Base-by-base conservation (phyloP, 1,140 invertebrate species). In the Drosophila eugracilis region DNA sequence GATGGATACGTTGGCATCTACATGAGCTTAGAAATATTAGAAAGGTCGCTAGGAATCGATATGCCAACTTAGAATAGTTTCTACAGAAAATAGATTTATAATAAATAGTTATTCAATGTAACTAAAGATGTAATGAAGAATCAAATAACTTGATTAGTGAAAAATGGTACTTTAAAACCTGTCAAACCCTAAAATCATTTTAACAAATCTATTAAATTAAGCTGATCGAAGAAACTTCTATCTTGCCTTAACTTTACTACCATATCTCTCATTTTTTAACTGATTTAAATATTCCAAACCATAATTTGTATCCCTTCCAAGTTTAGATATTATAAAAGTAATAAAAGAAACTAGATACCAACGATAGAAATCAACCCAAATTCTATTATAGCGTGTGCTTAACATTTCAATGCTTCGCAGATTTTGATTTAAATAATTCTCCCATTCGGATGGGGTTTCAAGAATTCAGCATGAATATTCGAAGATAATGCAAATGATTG, bases 361-460 rank as follows among this genome's bases (percentile, higher is more conserved):
- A 14, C 3, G 3, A 48, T 26, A 17, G 1, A 26, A 42, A 19
- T 30, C 7, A 36, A 7, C 7, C 34, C 2, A 24, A 44, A 34
- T 22, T 19, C 22, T 7, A 5, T 28, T 34, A 12, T 12, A 21
- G 37, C 49, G 9, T 39, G 26, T 74, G 37, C 22, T 24, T 24
- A 37, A 26, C 59, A 74, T 75, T 74, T 57, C 50, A 57, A 74
- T 65, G 28, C 41, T 37, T 10, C 5, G 17, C 28, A 15, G 28
- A 26, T 39, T 37, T 34, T 9, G 28, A 85, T 86, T 85, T 86
- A 77, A 86, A 86, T 88, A 86, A 86, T 86, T 86, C 57, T 19
- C 21, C 50, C 74, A 81, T 86, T 86, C 69, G 50, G 28, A 86
- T 62, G 67, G 37, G 45, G 24, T 32, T 77, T 39, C 15, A 21